phyloP scores from a whole-genome alignment of 35 echinoderm and acorn worm species.

The Chiridota heheva region DNA sequence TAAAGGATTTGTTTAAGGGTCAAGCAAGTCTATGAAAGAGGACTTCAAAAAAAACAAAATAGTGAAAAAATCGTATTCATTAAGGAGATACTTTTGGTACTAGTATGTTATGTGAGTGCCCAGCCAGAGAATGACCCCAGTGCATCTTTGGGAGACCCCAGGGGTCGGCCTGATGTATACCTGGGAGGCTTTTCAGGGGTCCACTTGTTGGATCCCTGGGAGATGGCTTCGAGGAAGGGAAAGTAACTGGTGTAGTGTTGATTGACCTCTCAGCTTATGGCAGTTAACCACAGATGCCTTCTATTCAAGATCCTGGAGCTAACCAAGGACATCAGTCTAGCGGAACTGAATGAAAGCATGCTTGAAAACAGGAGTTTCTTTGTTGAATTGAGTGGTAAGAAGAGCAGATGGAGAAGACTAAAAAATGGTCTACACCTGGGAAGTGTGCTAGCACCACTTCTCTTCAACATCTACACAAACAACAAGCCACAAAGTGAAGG shows the following conservation, averaged over 20 bases:
- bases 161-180: too few relatives aligned
- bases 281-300: slow-evolving; percentile 30
- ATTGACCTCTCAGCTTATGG: background rate
- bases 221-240: slow-evolving; percentile 45
- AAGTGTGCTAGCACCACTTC: slow-evolving; percentile 16
- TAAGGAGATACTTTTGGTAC: too few relatives aligned
- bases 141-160: too few relatives aligned
- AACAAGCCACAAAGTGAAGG: slow-evolving; percentile 22
- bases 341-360: slow-evolving; percentile 56
- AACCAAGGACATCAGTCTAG: slow-evolving; percentile 23
- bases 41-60: too few relatives aligned
- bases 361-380: slow-evolving; percentile 43
- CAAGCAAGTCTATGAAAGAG: too few relatives aligned
- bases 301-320: slow-evolving; percentile 29
- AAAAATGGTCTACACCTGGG: slow-evolving; percentile 16
- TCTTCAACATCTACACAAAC: slow-evolving; percentile 40
- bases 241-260: slow-evolving; percentile 32
- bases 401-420: slow-evolving; percentile 32
- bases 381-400: slow-evolving; percentile 35
- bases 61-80: too few relatives aligned
- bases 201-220: too few relatives aligned
- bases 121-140: too few relatives aligned
- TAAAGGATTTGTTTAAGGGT: too few relatives aligned
- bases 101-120: too few relatives aligned
- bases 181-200: too few relatives aligned